Evolutionary conservation across 2,797 vertebrate genomes (phyloP).

Genomic region (Sebastes oblongus): DNA sequence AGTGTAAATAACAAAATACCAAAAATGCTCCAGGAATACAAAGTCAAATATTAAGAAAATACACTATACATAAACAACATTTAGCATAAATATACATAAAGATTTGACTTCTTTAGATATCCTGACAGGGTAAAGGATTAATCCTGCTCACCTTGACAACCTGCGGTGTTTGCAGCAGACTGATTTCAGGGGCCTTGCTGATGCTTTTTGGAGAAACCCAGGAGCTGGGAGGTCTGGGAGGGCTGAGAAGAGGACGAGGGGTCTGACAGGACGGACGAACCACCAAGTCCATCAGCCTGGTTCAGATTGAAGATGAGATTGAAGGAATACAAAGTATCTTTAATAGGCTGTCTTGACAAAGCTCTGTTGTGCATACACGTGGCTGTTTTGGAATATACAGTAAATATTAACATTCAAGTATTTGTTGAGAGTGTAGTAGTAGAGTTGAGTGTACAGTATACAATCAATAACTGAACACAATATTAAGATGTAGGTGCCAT

Average conservation of each 20-base stretch:
- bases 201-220: conserved; percentile 74
- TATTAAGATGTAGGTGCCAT: background rate
- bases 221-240: conserved; percentile 69
- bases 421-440: background rate
- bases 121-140: background rate
- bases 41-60: background rate
- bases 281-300: conserved; percentile 87
- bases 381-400: background rate
- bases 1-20: background rate
- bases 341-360: background rate
- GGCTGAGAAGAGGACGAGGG: conserved; percentile 67
- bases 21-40: background rate
- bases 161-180: conserved; percentile 88
- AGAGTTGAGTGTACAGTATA: background rate
- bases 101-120: background rate
- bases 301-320: conserved; percentile 6
- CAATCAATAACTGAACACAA: background rate
- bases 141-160: conserved; percentile 88
- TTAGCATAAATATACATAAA: background rate
- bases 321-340: background rate
- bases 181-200: conserved; percentile 84
- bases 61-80: background rate
- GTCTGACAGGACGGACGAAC: conserved; percentile 82
- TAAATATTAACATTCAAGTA: background rate
- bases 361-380: background rate